phyloP scores from a whole-genome alignment of 53 echinoderm and acorn worm genomes.

The Glandiceps talaboti region DNA sequence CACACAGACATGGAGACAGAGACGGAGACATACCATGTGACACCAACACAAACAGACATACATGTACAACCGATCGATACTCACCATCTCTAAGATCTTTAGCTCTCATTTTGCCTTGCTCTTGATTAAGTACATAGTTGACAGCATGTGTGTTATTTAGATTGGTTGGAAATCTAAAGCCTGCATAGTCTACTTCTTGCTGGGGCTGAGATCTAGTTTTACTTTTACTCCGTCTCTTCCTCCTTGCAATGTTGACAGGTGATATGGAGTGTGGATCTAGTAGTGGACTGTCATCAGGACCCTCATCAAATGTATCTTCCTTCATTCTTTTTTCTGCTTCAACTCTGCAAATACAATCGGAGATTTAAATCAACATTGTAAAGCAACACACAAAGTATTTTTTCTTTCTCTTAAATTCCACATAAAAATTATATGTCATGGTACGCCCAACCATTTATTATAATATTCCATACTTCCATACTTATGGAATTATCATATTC shows the following conservation, averaged over 20 bases:
- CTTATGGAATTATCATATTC: no score
- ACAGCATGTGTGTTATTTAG: conserved; percentile 80
- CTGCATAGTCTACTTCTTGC: conserved; percentile 45
- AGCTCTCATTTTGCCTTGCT: conserved; percentile 74
- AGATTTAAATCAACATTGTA: no score
- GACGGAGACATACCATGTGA: no score
- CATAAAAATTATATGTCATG: no score
- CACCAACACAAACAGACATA: no score
- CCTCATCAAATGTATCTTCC: neutral
- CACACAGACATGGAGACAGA: no score
- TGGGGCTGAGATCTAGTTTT: conserved; percentile 12
- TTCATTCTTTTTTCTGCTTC: neutral
- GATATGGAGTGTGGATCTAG: conserved; percentile 92
- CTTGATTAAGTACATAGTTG: conserved; percentile 73
- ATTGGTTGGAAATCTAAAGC: conserved; percentile 65
- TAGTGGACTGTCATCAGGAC: conserved; percentile 16
- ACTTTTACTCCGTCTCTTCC: conserved; percentile 42
- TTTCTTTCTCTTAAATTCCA: no score
- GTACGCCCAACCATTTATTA: no score
- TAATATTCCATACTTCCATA: no score
- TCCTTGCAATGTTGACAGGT: conserved; percentile 63
- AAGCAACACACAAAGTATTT: no score
- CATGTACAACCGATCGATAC: no score
- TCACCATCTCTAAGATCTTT: conserved; percentile 90
- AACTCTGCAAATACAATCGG: neutral